Conservation (phyloP, 2,797 vertebrate species). For the Merluccius polli region DNA sequence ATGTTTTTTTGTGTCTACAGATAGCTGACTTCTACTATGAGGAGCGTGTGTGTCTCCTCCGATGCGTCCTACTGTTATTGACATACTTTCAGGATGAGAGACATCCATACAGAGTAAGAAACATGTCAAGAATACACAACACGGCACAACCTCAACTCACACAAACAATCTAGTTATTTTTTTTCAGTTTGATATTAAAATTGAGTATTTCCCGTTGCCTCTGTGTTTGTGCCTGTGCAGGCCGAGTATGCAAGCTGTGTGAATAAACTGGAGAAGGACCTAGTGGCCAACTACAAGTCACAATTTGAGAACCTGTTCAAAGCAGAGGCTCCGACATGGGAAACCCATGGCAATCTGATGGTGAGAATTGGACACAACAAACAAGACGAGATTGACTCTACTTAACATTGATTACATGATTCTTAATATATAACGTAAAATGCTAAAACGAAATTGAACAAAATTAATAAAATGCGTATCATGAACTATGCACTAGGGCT, state of each 20-base stretch:
- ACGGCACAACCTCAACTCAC: neutral
- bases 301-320: slow-evolving; percentile 89
- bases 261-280: slow-evolving; percentile 90
- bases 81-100: slow-evolving; percentile 97
- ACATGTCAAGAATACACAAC: neutral
- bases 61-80: slow-evolving; percentile 90
- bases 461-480: neutral
- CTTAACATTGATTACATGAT: neutral
- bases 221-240: slow-evolving; percentile 59
- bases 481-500: neutral
- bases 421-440: neutral
- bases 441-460: neutral
- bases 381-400: neutral
- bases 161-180: neutral
- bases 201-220: neutral
- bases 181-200: neutral
- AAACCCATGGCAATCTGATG: slow-evolving; percentile 95
- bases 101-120: slow-evolving; percentile 88
- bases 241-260: slow-evolving; percentile 87
- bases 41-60: slow-evolving; percentile 89
- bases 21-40: slow-evolving; percentile 96
- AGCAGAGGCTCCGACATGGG: slow-evolving; percentile 94
- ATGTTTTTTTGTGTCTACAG: slow-evolving; percentile 73
- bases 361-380: slow-evolving; percentile 59
- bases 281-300: slow-evolving; percentile 84